Evolutionary conservation across 2,797 vertebrate genomes (phyloP).

Genomic region (Xerus rutilus): DNA sequence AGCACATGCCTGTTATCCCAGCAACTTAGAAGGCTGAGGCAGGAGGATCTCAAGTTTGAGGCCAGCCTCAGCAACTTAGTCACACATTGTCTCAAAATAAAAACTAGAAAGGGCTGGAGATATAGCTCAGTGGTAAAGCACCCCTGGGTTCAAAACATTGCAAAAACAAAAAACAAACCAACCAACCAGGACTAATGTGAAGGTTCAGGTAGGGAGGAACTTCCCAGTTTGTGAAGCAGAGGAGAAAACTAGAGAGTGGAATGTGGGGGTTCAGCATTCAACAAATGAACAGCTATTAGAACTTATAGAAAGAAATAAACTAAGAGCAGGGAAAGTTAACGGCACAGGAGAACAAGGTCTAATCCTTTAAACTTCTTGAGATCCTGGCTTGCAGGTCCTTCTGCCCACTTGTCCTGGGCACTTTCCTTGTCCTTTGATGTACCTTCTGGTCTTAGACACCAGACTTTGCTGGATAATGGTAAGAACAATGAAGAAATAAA

Average conservation of each 20-base stretch:
- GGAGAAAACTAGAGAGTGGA: neutral
- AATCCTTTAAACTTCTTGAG: neutral
- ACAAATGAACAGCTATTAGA: neutral
- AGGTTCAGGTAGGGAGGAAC: neutral
- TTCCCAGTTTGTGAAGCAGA: neutral
- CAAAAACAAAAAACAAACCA: too few relatives aligned
- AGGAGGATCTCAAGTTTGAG: too few relatives aligned
- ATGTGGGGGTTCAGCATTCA: neutral
- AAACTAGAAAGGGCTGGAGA: too few relatives aligned
- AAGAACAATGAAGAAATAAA: slow-evolving; percentile 1
- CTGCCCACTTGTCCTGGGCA: neutral
- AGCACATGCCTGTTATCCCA: too few relatives aligned
- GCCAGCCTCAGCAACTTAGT: too few relatives aligned
- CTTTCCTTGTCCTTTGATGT: neutral
- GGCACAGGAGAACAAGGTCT: neutral
- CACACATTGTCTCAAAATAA: too few relatives aligned
- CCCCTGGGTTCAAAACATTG: too few relatives aligned
- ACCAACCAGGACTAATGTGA: neutral
- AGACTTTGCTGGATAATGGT: neutral
- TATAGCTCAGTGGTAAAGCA: too few relatives aligned
- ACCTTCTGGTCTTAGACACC: neutral
- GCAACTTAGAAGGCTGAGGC: too few relatives aligned
- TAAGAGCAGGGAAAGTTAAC: neutral
- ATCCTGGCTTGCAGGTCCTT: neutral
- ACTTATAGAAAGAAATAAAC: neutral